Percentiles rank a stretch among this genome's conserved stretches.
These are phyloP conservation scores for Gallinago stenura DNA, from an alignment of 2,797 vertebrate species.

Conservation along the genomic window DNA sequence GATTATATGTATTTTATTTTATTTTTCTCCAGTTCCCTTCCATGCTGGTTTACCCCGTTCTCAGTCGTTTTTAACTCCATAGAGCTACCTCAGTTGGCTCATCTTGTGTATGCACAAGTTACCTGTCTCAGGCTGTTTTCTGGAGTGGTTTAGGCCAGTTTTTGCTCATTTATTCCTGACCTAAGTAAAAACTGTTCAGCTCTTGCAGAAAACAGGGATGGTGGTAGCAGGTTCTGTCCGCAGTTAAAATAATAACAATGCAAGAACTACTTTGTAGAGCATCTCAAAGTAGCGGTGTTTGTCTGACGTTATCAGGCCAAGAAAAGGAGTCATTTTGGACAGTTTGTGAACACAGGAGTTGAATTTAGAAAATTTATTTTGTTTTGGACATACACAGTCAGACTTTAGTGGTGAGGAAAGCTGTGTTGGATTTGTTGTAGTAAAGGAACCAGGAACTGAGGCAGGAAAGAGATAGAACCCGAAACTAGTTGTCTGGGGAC, in stretches of 20 bases:
- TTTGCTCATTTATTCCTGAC: background rate
- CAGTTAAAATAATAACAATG: background rate
- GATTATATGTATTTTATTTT: background rate
- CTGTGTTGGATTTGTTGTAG: background rate
- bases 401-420: background rate
- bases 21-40: background rate
- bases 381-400: rapidly evolving
- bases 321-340: too few relatives aligned
- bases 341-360: background rate
- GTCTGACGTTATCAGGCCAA: too few relatives aligned
- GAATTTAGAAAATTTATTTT: background rate
- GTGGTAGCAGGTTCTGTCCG: background rate
- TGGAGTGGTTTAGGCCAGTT: background rate
- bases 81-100: background rate
- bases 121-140: background rate
- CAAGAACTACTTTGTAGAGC: background rate
- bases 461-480: background rate
- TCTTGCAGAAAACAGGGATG: too few relatives aligned
- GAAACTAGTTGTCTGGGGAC: background rate
- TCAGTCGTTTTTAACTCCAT: background rate
- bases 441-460: background rate
- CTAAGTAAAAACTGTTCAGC: background rate
- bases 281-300: background rate
- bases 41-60: rapidly evolving
- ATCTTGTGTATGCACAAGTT: rapidly evolving